Conservation (phyloP, 2,113 vertebrate species). For the Anhinga rufa region DNA sequence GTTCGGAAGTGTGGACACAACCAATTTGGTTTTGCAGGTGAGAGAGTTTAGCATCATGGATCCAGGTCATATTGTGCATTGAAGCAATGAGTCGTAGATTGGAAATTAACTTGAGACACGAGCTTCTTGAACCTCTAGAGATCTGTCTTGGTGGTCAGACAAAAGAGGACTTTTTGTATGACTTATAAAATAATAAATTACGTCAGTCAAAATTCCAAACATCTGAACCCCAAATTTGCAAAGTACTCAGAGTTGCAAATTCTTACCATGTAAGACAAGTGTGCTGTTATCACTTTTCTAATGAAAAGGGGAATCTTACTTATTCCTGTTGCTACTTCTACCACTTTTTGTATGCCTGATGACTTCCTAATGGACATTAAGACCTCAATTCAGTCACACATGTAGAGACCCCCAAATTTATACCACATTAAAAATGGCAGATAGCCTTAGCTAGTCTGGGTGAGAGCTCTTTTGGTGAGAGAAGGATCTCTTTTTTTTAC, state of each 20-base stretch:
- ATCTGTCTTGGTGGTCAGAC: background rate
- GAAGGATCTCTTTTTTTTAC: background rate
- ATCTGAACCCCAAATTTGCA: background rate
- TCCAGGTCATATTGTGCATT: background rate
- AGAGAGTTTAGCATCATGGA: background rate
- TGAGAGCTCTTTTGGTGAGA: background rate
- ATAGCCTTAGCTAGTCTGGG: background rate
- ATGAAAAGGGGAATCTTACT: background rate
- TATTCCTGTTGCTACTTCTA: background rate
- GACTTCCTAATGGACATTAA: background rate
- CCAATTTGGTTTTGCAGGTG: background rate
- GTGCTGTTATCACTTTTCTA: background rate
- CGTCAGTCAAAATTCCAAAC: background rate
- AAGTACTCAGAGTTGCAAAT: background rate
- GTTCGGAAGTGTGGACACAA: background rate
- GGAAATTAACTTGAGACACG: background rate
- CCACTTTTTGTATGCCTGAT: background rate
- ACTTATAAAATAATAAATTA: background rate
- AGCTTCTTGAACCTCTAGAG: background rate
- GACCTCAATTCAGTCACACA: background rate
- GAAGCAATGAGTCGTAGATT: background rate
- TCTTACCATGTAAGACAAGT: background rate
- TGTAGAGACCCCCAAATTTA: background rate
- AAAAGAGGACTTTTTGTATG: background rate
- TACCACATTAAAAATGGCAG: background rate